phyloP scores from a whole-genome alignment of 2,797 vertebrate genomes.

The Parotocinclus haroldoi region DNA sequence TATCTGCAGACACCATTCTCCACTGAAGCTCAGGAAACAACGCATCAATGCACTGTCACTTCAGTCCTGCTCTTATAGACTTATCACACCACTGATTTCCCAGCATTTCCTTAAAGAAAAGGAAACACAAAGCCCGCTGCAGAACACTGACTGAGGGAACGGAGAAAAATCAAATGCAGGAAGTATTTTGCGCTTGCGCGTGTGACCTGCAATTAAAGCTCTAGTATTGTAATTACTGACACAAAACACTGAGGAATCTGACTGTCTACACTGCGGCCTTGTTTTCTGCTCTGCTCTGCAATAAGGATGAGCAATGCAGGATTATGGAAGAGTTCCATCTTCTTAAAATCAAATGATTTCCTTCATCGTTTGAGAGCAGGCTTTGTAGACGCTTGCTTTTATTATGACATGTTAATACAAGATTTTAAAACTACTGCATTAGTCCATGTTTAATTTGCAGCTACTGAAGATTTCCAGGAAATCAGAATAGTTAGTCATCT shows the following conservation, averaged over 20 bases:
- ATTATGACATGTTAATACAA: constrained; percentile 38
- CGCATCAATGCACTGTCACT: constrained; percentile 46
- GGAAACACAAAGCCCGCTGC: constrained; percentile 20
- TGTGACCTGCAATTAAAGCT: constrained; percentile 47
- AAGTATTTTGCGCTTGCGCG: constrained; percentile 29
- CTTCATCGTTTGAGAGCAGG: constrained; percentile 39
- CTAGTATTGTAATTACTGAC: constrained; percentile 42
- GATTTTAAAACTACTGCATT: constrained; percentile 38
- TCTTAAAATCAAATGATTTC: constrained; percentile 40
- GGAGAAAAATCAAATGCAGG: constrained; percentile 24
- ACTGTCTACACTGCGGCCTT: constrained; percentile 42
- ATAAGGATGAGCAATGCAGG: constrained; percentile 48
- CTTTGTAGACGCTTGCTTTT: constrained; percentile 32
- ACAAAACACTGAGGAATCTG: constrained; percentile 41
- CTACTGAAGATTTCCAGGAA: no score
- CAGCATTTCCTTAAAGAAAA: constrained; percentile 40
- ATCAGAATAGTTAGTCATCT: no score
- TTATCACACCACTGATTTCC: constrained; percentile 44
- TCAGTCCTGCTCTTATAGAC: constrained; percentile 42
- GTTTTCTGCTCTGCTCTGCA: constrained; percentile 53
- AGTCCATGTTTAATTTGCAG: constrained; percentile 9
- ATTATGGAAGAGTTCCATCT: constrained; percentile 49
- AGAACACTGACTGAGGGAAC: constrained; percentile 25
- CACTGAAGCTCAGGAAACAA: constrained; percentile 45
- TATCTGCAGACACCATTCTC: constrained; percentile 53